Percentiles rank a stretch among this genome's conserved stretches.
Evolutionary conservation across 2,888 invertebrate genomes (phyloP).

Genomic region (Zeuzera pyrina): DNA sequence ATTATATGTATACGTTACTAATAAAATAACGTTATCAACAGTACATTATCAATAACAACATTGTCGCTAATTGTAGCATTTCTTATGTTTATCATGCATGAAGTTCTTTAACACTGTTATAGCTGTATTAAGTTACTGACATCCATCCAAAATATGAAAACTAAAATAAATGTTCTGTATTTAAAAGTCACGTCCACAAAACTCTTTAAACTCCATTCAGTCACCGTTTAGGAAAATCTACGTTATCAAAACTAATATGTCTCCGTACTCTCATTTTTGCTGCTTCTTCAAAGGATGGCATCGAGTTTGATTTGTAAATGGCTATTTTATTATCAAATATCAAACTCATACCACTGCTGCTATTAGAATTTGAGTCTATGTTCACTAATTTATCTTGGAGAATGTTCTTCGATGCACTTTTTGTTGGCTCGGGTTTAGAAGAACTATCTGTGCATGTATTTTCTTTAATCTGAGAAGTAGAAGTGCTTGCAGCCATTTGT

Average conservation of each 20-base stretch:
- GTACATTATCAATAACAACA: too few relatives aligned
- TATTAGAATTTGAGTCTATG: slow-evolving; percentile 51
- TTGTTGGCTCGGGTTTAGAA: slow-evolving; percentile 40
- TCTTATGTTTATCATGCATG: too few relatives aligned
- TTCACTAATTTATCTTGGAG: slow-evolving; percentile 64
- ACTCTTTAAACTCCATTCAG: too few relatives aligned
- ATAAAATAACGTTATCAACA: too few relatives aligned
- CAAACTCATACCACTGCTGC: slow-evolving; percentile 42
- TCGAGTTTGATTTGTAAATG: slow-evolving; percentile 53
- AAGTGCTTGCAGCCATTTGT: slow-evolving; percentile 27
- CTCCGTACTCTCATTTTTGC: slow-evolving; percentile 69
- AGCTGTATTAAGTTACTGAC: too few relatives aligned
- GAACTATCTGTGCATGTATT: slow-evolving; percentile 36
- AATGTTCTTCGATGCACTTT: slow-evolving; percentile 50
- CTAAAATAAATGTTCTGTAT: too few relatives aligned
- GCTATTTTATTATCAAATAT: slow-evolving; percentile 41
- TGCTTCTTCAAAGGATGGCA: slow-evolving; percentile 60
- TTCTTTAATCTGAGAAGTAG: slow-evolving; percentile 54
- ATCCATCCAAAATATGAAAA: too few relatives aligned
- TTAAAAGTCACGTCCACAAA: slow-evolving; percentile 2
- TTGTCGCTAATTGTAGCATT: too few relatives aligned
- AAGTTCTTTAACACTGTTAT: too few relatives aligned
- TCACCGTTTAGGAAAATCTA: slow-evolving; percentile 64
- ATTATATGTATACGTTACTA: too few relatives aligned
- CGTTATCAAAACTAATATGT: slow-evolving; percentile 75